A percentile compares a stretch with the other conserved stretches of the same genome.
These are phyloP conservation scores for Pseudomyrmex cubaensis DNA, from an alignment of 1,140 invertebrate species.

Conservation along the genomic window DNA sequence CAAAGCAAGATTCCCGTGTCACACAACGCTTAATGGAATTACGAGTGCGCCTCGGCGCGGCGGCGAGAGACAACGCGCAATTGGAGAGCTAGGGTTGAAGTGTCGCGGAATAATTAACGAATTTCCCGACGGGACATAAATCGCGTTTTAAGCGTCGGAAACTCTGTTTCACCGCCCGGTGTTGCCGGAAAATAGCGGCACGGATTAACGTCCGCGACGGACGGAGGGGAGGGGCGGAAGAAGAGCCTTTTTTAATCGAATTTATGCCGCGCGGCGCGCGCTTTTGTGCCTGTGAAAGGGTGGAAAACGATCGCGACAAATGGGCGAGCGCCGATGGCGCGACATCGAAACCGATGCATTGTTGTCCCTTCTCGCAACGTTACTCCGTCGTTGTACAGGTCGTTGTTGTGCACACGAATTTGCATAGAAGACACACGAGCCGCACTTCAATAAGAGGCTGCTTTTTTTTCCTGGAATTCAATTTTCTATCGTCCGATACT, in stretches of 20 bases:
- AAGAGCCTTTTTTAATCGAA: slow-evolving; percentile 38
- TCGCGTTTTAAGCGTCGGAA: slow-evolving; percentile 64
- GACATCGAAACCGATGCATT: neutral
- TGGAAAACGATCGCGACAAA: slow-evolving; percentile 30
- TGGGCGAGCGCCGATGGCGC: neutral
- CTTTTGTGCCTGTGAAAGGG: neutral
- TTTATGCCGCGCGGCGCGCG: neutral
- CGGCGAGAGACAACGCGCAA: slow-evolving; percentile 36
- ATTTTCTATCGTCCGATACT: slow-evolving; percentile 65
- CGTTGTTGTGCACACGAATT: slow-evolving; percentile 51
- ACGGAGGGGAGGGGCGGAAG: slow-evolving; percentile 5
- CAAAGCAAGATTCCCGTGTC: slow-evolving; percentile 48
- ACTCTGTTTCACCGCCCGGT: slow-evolving; percentile 46
- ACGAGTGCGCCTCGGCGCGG: neutral
- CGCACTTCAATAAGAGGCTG: slow-evolving; percentile 7
- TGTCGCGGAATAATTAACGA: slow-evolving; percentile 65
- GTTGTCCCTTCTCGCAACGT: neutral
- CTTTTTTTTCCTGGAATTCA: slow-evolving; percentile 62
- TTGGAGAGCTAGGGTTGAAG: slow-evolving; percentile 41
- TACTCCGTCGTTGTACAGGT: slow-evolving; percentile 16
- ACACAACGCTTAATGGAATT: slow-evolving; percentile 37
- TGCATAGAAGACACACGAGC: slow-evolving; percentile 54
- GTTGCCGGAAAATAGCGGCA: slow-evolving; percentile 34
- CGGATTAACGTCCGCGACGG: slow-evolving; percentile 16
- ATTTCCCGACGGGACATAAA: slow-evolving; percentile 59